These are phyloP conservation scores for Pomacea maculata DNA, from an alignment of 1,140 invertebrate species.

Conservation along the genomic window DNA sequence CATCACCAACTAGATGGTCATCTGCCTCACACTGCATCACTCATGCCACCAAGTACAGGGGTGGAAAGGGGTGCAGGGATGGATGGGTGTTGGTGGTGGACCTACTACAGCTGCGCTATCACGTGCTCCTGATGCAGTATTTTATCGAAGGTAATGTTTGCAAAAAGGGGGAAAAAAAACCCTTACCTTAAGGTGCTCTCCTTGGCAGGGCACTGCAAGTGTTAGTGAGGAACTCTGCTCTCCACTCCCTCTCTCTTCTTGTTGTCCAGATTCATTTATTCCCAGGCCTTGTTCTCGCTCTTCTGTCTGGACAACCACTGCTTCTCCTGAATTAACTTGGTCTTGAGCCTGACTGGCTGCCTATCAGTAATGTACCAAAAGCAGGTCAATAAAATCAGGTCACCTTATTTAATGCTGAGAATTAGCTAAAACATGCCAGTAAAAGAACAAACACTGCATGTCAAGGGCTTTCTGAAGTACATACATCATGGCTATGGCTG, in stretches of 20 bases:
- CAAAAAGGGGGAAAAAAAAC: too few relatives aligned
- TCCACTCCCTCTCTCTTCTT: neutral
- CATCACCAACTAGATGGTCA: too few relatives aligned
- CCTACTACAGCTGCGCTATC: too few relatives aligned
- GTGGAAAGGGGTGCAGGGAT: too few relatives aligned
- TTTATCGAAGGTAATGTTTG: too few relatives aligned
- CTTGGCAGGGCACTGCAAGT: conserved; percentile 18
- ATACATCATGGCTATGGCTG: neutral
- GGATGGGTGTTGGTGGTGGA: too few relatives aligned
- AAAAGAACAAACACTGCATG: neutral
- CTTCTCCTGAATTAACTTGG: neutral
- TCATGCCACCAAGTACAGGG: too few relatives aligned
- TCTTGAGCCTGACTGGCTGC: conserved; percentile 10
- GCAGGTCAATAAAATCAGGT: too few relatives aligned
- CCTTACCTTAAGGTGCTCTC: neutral
- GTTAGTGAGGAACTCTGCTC: conserved; percentile 4
- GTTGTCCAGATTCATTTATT: neutral
- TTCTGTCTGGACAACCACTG: neutral
- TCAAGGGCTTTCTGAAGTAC: neutral
- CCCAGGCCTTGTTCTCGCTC: neutral
- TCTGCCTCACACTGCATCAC: too few relatives aligned
- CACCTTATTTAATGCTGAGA: neutral
- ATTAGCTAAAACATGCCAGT: neutral
- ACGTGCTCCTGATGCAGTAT: too few relatives aligned
- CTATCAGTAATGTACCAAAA: neutral